Conservation (phyloP, 2,888 invertebrate genomes). For the Nipponacmea schrenckii region DNA sequence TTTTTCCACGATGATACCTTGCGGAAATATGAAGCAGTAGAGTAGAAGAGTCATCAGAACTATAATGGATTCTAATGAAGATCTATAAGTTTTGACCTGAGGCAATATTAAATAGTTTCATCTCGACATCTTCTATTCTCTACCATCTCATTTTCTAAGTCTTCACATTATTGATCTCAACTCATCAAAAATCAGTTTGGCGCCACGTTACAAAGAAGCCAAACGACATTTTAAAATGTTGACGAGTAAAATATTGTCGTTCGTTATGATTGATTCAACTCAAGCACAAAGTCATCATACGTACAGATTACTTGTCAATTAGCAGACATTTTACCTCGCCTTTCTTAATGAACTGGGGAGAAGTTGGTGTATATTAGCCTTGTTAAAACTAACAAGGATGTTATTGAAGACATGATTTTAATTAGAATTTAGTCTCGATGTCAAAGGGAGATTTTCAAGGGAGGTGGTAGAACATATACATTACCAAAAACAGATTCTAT, state of each 20-base stretch:
- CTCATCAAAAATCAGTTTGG: slow-evolving; percentile 8
- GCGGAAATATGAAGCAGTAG: too few relatives aligned
- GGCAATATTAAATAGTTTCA: too few relatives aligned
- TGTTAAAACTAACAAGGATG: too few relatives aligned
- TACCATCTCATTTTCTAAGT: too few relatives aligned
- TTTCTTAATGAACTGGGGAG: too few relatives aligned
- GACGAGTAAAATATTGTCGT: slow-evolving; percentile 4
- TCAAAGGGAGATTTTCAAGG: neutral
- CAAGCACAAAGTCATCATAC: neutral
- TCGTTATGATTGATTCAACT: neutral
- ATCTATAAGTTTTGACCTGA: too few relatives aligned
- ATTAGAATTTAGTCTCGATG: neutral
- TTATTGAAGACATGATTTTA: neutral
- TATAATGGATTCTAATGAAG: too few relatives aligned
- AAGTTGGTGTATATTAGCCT: too few relatives aligned
- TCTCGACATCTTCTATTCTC: too few relatives aligned
- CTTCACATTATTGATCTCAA: neutral
- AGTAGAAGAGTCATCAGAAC: too few relatives aligned
- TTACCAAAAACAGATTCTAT: neutral
- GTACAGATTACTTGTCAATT: slow-evolving; percentile 2
- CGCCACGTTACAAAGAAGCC: neutral
- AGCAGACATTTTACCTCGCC: neutral
- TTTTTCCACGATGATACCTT: too few relatives aligned
- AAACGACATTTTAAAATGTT: slow-evolving; percentile 7
- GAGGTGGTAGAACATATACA: neutral